phyloP scores from a whole-genome alignment of 2,888 invertebrate species.

The Nasonia oneida region DNA sequence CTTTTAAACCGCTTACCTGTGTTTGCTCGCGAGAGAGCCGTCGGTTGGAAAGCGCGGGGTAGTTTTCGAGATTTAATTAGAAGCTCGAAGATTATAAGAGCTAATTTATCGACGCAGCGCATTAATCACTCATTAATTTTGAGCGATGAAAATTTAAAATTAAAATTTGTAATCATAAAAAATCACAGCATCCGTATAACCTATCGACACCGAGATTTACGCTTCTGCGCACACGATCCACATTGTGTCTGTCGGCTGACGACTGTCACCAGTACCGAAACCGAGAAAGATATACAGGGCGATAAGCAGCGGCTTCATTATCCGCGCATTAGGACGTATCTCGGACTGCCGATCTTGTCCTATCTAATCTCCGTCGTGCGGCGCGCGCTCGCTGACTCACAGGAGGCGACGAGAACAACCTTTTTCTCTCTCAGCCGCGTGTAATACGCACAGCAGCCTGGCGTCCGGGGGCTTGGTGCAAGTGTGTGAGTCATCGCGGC shows the following conservation, averaged over 20 bases:
- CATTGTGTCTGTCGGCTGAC: no score
- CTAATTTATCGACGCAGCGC: no score
- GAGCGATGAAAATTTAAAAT: no score
- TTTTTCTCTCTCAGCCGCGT: neutral
- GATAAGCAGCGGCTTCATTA: slow-evolving; percentile 64
- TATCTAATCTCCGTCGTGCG: slow-evolving; percentile 48
- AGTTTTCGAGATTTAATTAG: neutral
- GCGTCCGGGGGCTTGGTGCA: neutral
- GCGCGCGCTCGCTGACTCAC: neutral
- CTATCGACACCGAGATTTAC: no score
- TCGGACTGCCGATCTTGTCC: slow-evolving; percentile 53
- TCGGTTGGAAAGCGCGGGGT: neutral
- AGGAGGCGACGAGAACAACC: neutral
- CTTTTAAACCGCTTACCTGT: neutral
- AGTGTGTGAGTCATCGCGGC: slow-evolving; percentile 17
- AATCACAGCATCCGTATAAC: no score
- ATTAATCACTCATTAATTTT: no score
- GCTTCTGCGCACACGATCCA: no score
- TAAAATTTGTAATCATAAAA: no score
- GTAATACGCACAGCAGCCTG: neutral
- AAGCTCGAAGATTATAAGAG: neutral
- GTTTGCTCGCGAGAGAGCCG: neutral
- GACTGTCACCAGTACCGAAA: neutral
- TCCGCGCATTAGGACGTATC: slow-evolving; percentile 65
- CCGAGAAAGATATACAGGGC: slow-evolving; percentile 46